Base-by-base conservation (phyloP, 1,140 invertebrate genomes). In the Cryptotermes secundus region DNA sequence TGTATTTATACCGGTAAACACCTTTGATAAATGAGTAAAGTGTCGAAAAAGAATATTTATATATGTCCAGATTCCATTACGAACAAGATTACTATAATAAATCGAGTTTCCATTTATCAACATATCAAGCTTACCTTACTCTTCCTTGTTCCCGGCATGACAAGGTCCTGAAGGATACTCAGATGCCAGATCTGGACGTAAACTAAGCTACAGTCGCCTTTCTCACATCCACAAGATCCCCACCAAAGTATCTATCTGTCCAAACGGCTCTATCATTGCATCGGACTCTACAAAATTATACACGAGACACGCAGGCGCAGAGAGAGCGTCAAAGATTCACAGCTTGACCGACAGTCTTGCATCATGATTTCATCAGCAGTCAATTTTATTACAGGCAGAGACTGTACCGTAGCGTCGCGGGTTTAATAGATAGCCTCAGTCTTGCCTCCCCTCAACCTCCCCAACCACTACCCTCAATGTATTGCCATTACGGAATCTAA, bases 401-500 rank as follows among this genome's bases (percentile, higher is more conserved):
- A 65, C 59, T 72, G 59, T 72, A n/a, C 26, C 3, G 16, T 3
- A 26, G 14, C 59, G 59, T 72, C 59, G 14, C 59, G 6, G 26
- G n/a, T n/a, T 72, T 31, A 72, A 72, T 72, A 72, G 59, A 72
- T 72, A 31, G 59, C 31, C 59, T 72, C 59, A 49, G 16, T 49
- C 19, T 14, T 42, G 9, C 38, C 38, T 14, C 9, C n/a, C n/a
- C n/a, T n/a, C n/a, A n/a, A n/a, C 38, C 9, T 9, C 38, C 38
- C 38, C 38, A 12, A 12, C 16, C 45, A 7, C 26, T n/a, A 3
- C 59, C 26, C 59, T 72, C 26, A 72, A 72, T 72, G 59, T n/a
- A 72, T 10, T 72, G 59, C 59, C 59, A 72, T 72, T 72, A 72
- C 59, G 26, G 31, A 72, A 72, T 72, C 59, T 72, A 72, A 72